Base-by-base conservation (phyloP, 2,113 vertebrate genomes). In the Picathartes gymnocephalus region DNA sequence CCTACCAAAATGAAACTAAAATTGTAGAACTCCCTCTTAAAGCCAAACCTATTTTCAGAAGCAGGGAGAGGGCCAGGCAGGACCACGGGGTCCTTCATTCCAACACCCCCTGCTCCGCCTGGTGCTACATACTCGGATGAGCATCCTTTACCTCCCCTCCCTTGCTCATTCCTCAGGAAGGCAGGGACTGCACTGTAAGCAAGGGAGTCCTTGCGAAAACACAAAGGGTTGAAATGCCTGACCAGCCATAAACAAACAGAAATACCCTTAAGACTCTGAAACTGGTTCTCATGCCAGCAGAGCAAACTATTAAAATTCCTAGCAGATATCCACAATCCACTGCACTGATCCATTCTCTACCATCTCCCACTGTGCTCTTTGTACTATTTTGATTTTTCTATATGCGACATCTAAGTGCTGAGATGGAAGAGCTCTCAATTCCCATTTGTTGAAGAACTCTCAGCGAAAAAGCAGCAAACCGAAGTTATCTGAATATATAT, bases 121-220 rank as follows among this genome's bases (percentile, higher is more conserved):
- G 44, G 5, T 54, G 50, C 78, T 27, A 37, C 0, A 0, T 2
- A 31, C 39, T 39, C 18, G 6, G 23, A n/a, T 6, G 1, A 71
- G 35, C 57, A 68, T 31, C 86, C 71, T 66, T 64, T 39, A 71
- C 11, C 51, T 84, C 54, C 28, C 25, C 6, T 72, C 80, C 39
- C 70, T 61, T 35, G 14, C 42, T 37, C 19, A 12, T 27, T 57
- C 53, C 84, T 50, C 60, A 78, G 37, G 45, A 72, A 40, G 40
- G 54, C 72, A 73, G 25, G 13, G n/a, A 70, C 51, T 73, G 45
- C 10, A 1, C 7, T 73, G 50, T 25, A 40, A 69, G 60, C 37
- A 58, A 61, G 30, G 35, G 66, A 66, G 8, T 22, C 50, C 47
- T 70, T 70, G 60, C 71, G 56, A 62, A 73, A 74, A 48, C 42